Evolutionary conservation across 2,888 invertebrate species (phyloP).

Genomic region (Leptinotarsa haldemani): DNA sequence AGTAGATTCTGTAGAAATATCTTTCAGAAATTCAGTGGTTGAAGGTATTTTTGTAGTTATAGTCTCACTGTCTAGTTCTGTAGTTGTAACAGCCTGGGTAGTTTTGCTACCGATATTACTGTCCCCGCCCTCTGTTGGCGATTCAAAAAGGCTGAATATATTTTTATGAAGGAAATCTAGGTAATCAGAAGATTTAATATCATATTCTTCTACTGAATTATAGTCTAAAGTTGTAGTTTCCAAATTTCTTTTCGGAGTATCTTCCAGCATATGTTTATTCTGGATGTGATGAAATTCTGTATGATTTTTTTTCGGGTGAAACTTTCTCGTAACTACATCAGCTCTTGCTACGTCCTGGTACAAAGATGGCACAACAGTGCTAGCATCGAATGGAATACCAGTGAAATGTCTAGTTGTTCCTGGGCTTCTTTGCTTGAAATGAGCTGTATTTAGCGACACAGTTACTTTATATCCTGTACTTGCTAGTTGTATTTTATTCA

Average conservation of each 20-base stretch:
- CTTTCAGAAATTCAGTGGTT: conserved; percentile 14
- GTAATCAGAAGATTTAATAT: conserved; percentile 24
- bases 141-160: conserved; percentile 53
- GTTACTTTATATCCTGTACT: conserved; percentile 39
- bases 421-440: conserved; percentile 51
- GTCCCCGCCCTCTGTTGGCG: conserved; percentile 49
- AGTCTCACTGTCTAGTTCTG: conserved; percentile 19
- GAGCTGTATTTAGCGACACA: conserved; percentile 46
- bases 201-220: background rate
- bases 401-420: conserved; percentile 58
- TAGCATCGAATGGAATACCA: conserved; percentile 43
- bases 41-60: conserved; percentile 26
- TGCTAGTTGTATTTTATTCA: conserved; percentile 45
- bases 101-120: conserved; percentile 38
- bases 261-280: background rate
- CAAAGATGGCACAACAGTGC: conserved; percentile 52
- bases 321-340: background rate
- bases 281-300: conserved; percentile 46
- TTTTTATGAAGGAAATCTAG: conserved; percentile 47
- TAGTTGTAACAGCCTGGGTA: conserved; percentile 6
- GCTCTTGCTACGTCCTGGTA: conserved; percentile 28
- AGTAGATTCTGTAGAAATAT: conserved; percentile 18
- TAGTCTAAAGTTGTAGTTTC: background rate
- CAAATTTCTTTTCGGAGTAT: background rate
- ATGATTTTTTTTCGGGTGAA: conserved; percentile 38